Evolutionary conservation across 2,113 vertebrate species (phyloP).

Genomic region (Todiramphus saurophagus): DNA sequence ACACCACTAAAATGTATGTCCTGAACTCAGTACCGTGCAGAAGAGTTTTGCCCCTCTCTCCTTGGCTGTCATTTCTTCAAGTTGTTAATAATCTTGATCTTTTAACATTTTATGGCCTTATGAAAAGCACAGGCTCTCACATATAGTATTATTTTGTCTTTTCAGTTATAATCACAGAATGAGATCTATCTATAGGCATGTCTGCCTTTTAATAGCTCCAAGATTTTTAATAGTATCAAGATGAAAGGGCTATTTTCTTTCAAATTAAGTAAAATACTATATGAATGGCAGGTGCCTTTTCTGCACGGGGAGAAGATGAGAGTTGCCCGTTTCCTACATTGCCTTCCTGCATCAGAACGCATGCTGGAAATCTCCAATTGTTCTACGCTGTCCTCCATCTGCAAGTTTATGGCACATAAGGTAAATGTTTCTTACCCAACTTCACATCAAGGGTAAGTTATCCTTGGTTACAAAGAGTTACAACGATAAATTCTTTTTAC

Average conservation of each 20-base stretch:
- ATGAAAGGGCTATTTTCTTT: background rate
- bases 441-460: background rate
- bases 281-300: background rate
- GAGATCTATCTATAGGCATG: background rate
- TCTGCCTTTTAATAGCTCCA: background rate
- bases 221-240: background rate
- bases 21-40: background rate
- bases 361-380: background rate
- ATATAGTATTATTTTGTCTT: background rate
- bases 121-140: background rate
- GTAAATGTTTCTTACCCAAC: background rate
- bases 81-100: constrained; percentile 10
- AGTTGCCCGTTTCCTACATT: background rate
- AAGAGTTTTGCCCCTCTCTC: background rate
- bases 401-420: background rate
- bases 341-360: background rate
- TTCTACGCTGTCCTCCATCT: background rate
- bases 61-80: background rate
- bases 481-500: background rate
- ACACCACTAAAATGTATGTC: constrained; percentile 11
- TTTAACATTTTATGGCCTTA: background rate
- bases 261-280: background rate
- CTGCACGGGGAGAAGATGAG: background rate
- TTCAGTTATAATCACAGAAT: background rate
- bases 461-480: background rate